Base-by-base conservation (phyloP, 2,888 invertebrate species). In the Fragum whitleyi region DNA sequence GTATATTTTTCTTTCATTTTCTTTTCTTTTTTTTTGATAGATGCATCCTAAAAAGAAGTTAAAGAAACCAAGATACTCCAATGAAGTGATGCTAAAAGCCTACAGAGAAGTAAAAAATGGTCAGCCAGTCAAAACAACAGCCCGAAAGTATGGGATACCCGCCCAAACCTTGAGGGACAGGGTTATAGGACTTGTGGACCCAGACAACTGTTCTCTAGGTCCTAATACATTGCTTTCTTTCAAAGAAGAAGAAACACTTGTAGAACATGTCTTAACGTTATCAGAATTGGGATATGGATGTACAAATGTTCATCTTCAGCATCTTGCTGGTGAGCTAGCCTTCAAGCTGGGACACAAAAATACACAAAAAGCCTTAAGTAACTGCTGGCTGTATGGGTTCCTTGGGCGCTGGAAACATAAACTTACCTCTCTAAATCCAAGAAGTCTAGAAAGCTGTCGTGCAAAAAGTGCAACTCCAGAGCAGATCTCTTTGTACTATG, bases 261-360 rank as follows among this genome's bases (percentile, higher is more conserved):
- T 77, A 1, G 36, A 72, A 16, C 72, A 81, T 75, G 26, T 81
- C 16, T 47, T 69, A n/a, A 59, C 29, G 6, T 67, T 81, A 36
- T 74, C 77, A 23, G 55, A 70, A 21, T 29, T 42, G 6, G 81
- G 74, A 1, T 81, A 77, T 77, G 71, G 74, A 0, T 79, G 76
- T 16, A 69, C 73, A 29, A 62, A 62, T 5, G 62, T 62, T 62
- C 62, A 29, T 11, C 62, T 62, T 62, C 62, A 29, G 36, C 32
- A 62, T 62, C 62, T 62, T 62, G 16, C 51, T 71, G 0, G 68
- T 78, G 19, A 53, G 29, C 1, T 62, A 32, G 19, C 32, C n/a
- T 62, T 62, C n/a, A 62, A 5, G 21, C 9, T 36, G 5, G 32
- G 32, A 9, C 32, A 36, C 3, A 36, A 36, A 9, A 36, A 3